phyloP scores from a whole-genome alignment of 1,140 invertebrate genomes.

The Trichoplusia ni region DNA sequence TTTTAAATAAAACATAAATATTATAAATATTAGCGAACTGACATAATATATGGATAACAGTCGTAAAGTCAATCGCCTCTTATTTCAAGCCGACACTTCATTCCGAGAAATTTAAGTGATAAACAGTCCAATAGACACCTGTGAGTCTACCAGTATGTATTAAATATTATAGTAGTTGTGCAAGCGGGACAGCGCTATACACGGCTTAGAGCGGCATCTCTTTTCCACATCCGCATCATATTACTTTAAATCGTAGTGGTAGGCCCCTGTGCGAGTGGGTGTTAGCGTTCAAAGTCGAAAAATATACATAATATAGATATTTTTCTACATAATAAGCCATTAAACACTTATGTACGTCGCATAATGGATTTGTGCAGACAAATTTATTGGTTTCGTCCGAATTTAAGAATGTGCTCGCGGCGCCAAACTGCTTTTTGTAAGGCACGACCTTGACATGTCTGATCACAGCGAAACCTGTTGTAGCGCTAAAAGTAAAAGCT shows the following conservation, averaged over 20 bases:
- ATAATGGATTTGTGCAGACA: slow-evolving; percentile 53
- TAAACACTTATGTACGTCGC: slow-evolving; percentile 27
- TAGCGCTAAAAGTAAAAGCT: slow-evolving; percentile 71
- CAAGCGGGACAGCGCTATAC: too few relatives aligned
- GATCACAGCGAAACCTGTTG: slow-evolving; percentile 67
- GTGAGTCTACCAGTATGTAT: too few relatives aligned
- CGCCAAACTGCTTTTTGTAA: slow-evolving; percentile 70
- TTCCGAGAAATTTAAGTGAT: slow-evolving; percentile 20
- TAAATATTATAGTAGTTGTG: too few relatives aligned
- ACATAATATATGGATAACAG: neutral
- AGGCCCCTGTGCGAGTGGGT: too few relatives aligned
- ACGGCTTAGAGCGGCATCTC: too few relatives aligned
- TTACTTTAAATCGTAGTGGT: too few relatives aligned
- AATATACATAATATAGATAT: slow-evolving; percentile 37
- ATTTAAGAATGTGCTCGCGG: slow-evolving; percentile 58
- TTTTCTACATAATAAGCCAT: slow-evolving; percentile 30
- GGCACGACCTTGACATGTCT: slow-evolving; percentile 65
- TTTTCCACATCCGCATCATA: too few relatives aligned
- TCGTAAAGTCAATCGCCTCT: slow-evolving; percentile 17
- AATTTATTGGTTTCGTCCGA: slow-evolving; percentile 60
- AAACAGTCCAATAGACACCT: slow-evolving; percentile 44
- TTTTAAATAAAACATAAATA: slow-evolving; percentile 12
- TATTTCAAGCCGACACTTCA: slow-evolving; percentile 3
- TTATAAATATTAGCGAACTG: slow-evolving; percentile 4
- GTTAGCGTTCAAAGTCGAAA: slow-evolving; percentile 5